phyloP scores from a whole-genome alignment of 1,140 invertebrate genomes.

The Helicoverpa armigera region DNA sequence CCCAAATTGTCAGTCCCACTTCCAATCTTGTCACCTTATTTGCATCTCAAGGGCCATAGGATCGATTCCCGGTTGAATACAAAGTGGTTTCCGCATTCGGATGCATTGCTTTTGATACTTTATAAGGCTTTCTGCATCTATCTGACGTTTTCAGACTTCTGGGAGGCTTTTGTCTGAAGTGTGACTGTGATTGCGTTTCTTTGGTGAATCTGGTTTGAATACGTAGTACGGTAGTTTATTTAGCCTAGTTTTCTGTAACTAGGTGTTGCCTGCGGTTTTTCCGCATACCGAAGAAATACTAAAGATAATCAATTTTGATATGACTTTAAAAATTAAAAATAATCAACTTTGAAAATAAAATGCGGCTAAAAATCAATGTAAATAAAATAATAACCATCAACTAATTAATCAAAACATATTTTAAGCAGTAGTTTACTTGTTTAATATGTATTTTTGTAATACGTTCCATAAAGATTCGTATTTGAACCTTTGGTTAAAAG shows the following conservation, averaged over 20 bases:
- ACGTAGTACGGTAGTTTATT: background rate
- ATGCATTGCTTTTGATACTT: slow-evolving; percentile 46
- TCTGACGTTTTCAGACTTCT: slow-evolving; percentile 1
- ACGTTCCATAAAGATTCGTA: no score
- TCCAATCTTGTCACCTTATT: slow-evolving; percentile 54
- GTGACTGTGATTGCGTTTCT: background rate
- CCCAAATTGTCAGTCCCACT: slow-evolving; percentile 1
- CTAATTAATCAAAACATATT: no score
- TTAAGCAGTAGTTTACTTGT: no score
- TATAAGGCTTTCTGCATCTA: slow-evolving; percentile 25
- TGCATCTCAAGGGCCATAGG: slow-evolving; percentile 56
- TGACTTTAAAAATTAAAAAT: no score
- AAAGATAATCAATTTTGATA: no score
- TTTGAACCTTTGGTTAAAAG: no score
- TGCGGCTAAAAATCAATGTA: no score
- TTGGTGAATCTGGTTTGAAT: background rate
- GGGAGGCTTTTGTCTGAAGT: slow-evolving; percentile 11
- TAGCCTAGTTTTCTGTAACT: background rate
- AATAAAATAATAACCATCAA: no score
- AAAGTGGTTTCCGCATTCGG: slow-evolving; percentile 49
- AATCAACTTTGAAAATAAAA: no score
- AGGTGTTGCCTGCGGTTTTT: background rate
- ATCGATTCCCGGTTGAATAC: slow-evolving; percentile 55
- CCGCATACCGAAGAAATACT: no score
- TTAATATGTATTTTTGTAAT: no score